Base-by-base conservation (phyloP, 1,140 invertebrate genomes). In the Neodiprion virginianus region DNA sequence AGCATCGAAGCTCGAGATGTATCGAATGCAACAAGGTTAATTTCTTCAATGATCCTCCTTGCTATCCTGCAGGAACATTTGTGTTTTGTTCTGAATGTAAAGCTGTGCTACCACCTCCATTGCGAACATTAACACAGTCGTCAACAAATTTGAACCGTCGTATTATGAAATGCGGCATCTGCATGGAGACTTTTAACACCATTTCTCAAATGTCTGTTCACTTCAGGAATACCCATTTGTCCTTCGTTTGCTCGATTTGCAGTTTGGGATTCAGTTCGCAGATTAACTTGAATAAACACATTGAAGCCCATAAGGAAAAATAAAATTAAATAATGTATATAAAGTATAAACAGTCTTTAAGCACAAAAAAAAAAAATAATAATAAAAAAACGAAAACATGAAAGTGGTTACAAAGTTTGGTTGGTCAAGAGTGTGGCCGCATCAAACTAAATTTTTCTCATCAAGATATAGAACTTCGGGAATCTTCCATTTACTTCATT, bases 141-240 rank as follows among this genome's bases (percentile, higher is more conserved):
- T 61, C 53, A 61, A 61, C 3, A 61, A 8, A 61, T 61, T 61
- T 8, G 3, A 3, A 3, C 11, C 5, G 8, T 61, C 53, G n/a
- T 14, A 61, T 61, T 61, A 61, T 61, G 53, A 61, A 61, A 61
- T 61, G 53, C n/a, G 53, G 53, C 8, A 61, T 61, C n/a, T 61
- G 53, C 53, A 61, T 61, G 53, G 53, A 61, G 11, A 4, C 53
- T 12, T 61, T 61, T 61, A 17, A 8, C n/a, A 61, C 53, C 11
- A 61, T 61, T 14, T 61, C 53, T 14, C 11, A 61, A 61, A 61
- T 61, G 53, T 14, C 53, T 12, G 53, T 61, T 61, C 53, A 61
- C 53, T 61, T 61, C 8, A 61, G n/a, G 8, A 12, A 61, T 7
- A 17, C 4, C n/a, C 53, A 61, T 61, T 61, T 17, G 53, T 61